These are phyloP conservation scores for Cryptocephalus primarius DNA, from an alignment of 2,888 invertebrate genomes.

Conservation along the genomic window DNA sequence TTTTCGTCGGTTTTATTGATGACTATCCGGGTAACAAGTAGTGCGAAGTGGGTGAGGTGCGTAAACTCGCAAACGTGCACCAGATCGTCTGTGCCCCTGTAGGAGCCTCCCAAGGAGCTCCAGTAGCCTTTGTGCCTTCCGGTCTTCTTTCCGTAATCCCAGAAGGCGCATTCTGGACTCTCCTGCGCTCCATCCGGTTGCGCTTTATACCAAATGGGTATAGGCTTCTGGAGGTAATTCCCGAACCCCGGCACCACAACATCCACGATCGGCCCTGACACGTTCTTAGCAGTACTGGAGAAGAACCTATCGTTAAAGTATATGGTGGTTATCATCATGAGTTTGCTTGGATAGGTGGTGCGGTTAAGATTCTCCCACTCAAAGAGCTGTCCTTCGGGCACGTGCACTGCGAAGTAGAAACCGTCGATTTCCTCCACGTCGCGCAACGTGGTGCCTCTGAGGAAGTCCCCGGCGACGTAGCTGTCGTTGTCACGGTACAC, in stretches of 20 bases:
- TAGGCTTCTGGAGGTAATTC: slow-evolving; percentile 41
- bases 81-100: slow-evolving; percentile 28
- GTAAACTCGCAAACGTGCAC: slow-evolving; percentile 44
- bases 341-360: slow-evolving; percentile 6
- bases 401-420: slow-evolving; percentile 25
- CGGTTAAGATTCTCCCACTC: slow-evolving; percentile 9
- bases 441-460: slow-evolving; percentile 37
- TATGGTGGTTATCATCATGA: slow-evolving; percentile 23
- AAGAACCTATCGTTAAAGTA: slow-evolving; percentile 30
- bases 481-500: slow-evolving; percentile 19
- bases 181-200: slow-evolving; percentile 26
- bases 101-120: slow-evolving; percentile 45
- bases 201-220: slow-evolving; percentile 44
- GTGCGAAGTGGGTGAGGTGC: slow-evolving; percentile 50
- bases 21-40: slow-evolving; percentile 35
- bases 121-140: slow-evolving; percentile 38
- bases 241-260: slow-evolving; percentile 48
- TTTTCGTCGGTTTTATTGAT: slow-evolving; percentile 31
- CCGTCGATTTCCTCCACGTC: slow-evolving; percentile 21
- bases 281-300: slow-evolving; percentile 6
- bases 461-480: slow-evolving; percentile 36
- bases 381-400: slow-evolving; percentile 24
- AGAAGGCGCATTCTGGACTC: slow-evolving; percentile 41
- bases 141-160: slow-evolving; percentile 39
- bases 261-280: slow-evolving; percentile 41